Evolutionary conservation across 23 tunicate genomes (phyloP).

Genomic region (Ascidia mentula): DNA sequence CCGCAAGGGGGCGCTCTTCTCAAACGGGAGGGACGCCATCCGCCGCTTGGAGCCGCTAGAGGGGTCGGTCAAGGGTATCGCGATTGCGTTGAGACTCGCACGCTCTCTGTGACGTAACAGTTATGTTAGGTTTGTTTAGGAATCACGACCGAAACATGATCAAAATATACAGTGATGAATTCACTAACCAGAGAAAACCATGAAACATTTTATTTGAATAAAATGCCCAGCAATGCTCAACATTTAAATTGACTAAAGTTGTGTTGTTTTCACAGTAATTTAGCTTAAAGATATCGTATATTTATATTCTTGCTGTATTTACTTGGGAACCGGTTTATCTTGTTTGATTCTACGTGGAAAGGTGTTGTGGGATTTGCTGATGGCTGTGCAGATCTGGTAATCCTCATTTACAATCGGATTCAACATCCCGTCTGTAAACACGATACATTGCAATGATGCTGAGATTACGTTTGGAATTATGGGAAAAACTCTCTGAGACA

Average conservation of each 20-base stretch:
- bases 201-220: background rate
- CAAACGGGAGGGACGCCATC: conserved; percentile 17
- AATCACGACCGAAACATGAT: no score
- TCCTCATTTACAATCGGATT: conserved; percentile 75
- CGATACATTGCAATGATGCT: background rate
- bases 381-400: conserved; percentile 62
- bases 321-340: conserved; percentile 61
- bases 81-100: conserved; percentile 28
- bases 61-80: conserved; percentile 50
- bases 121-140: no score
- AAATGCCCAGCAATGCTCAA: no score
- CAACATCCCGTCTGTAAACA: conserved; percentile 20
- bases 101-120: conserved; percentile 23
- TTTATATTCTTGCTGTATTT: no score
- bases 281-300: no score
- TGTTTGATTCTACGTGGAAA: conserved; percentile 66
- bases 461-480: no score
- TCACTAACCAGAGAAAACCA: background rate
- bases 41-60: conserved; percentile 23
- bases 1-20: background rate
- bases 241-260: no score
- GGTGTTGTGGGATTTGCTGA: conserved; percentile 45
- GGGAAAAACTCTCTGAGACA: no score
- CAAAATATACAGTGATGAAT: background rate
- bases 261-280: no score